Base-by-base conservation (phyloP, 2,888 invertebrate genomes). In the Thyatira batis region DNA sequence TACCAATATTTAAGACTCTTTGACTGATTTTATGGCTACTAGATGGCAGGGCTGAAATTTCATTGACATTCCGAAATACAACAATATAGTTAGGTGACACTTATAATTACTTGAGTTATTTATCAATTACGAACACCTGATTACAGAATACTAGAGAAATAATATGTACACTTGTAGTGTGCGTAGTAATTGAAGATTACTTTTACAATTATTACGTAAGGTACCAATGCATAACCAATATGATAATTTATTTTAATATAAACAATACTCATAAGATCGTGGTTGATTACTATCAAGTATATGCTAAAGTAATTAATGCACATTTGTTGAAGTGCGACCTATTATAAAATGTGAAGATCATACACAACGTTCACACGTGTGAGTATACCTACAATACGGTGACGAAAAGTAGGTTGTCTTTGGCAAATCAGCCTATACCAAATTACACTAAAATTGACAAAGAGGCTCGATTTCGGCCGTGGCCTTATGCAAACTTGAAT, bases 401-500 rank as follows among this genome's bases (percentile, higher is more conserved):
- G 55, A 54, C 61, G 62, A 59, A 66, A 65, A 65, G 62, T 61
- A 63, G 61, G 70, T 70, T 70, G 68, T 63, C 49, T n/a, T n/a
- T n/a, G n/a, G 46, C 55, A 57, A 53, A n/a, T n/a, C n/a, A 61
- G 61, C 60, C 60, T 67, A 60, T 65, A 63, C 60, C 61, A 54
- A 57, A 53, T 60, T 67, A 67, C 57, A 71, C 70, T 72, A 70
- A 71, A 71, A 70, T 60, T 63, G 54, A 61, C 63, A 55, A 54
- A 62, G 60, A 57, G 67, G 60, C 62, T 71, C 66, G 67, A 71
- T 69, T 73, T 73, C 64, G 71, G 53, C 72, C 78, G 57, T 76
- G 77, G 77, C 72, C 78, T 78, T 78, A 78, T 73, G 77, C 71
- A 79, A 79, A 80, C 76, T 60, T 65, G 39, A 55, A 28, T 51